These are phyloP conservation scores for Plebejus anna DNA, from an alignment of 2,888 invertebrate genomes.

Conservation along the genomic window DNA sequence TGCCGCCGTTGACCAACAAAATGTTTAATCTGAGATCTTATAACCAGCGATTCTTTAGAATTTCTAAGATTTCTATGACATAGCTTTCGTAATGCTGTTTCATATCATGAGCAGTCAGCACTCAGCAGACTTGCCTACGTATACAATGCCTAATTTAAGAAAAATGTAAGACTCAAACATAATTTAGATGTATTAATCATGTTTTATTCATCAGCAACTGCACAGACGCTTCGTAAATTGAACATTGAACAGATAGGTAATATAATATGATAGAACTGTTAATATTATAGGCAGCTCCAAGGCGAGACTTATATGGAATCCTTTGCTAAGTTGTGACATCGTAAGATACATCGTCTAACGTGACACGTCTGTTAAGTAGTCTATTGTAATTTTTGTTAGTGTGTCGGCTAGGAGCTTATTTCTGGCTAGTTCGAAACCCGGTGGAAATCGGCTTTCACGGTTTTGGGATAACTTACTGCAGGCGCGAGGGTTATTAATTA, in stretches of 20 bases:
- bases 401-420: not conserved
- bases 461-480: too few species aligned
- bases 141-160: not conserved
- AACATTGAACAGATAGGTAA: too few species aligned
- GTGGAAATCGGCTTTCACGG: not conserved
- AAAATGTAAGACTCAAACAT: too few species aligned
- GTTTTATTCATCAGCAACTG: too few species aligned
- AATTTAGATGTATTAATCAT: too few species aligned
- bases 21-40: not conserved
- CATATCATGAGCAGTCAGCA: not conserved
- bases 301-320: not conserved
- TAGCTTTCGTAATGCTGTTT: not conserved
- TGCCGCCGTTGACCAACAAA: conserved; percentile 10
- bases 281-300: not conserved
- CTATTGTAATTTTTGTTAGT: not conserved
- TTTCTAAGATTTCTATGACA: not conserved
- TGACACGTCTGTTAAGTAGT: too few species aligned
- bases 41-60: not conserved
- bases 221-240: too few species aligned
- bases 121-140: not conserved
- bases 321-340: not conserved
- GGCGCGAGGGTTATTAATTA: too few species aligned
- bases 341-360: not conserved
- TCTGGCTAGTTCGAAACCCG: not conserved
- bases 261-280: not conserved